phyloP scores from a whole-genome alignment of 2,888 invertebrate species.

The Tetragnatha montana region DNA sequence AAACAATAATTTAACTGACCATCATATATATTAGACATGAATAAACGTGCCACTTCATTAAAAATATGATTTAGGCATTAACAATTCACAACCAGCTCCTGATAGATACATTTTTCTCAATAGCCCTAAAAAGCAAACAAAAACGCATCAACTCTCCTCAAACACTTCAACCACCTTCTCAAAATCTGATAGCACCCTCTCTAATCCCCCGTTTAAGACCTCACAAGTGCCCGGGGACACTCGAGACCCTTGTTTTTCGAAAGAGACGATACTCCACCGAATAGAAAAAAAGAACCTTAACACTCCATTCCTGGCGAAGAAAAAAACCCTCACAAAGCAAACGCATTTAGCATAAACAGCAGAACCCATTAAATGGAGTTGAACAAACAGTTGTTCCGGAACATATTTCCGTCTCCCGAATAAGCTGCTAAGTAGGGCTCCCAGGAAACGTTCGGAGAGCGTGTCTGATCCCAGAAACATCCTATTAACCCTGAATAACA shows the following conservation, averaged over 20 bases:
- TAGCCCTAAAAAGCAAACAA: too few species aligned
- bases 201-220: neutral
- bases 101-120: too few species aligned
- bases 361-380: conserved; percentile 11
- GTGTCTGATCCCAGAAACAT: conserved; percentile 40
- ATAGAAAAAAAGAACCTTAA: neutral
- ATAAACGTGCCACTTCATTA: too few species aligned
- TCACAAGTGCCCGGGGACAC: neutral
- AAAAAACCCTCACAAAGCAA: neutral
- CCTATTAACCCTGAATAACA: conserved; percentile 54
- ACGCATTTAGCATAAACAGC: conserved; percentile 22
- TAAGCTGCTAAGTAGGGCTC: conserved; percentile 45
- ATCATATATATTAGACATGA: too few species aligned
- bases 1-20: too few species aligned
- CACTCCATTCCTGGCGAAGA: neutral
- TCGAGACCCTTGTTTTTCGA: neutral
- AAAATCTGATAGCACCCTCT: too few species aligned
- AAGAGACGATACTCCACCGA: neutral
- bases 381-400: conserved; percentile 36
- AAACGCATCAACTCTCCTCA: too few species aligned
- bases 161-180: too few species aligned
- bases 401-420: conserved; percentile 21
- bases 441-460: neutral
- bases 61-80: too few species aligned
- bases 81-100: too few species aligned